These are phyloP conservation scores for Rynchops niger DNA, from an alignment of 2,113 vertebrate species.

Conservation along the genomic window DNA sequence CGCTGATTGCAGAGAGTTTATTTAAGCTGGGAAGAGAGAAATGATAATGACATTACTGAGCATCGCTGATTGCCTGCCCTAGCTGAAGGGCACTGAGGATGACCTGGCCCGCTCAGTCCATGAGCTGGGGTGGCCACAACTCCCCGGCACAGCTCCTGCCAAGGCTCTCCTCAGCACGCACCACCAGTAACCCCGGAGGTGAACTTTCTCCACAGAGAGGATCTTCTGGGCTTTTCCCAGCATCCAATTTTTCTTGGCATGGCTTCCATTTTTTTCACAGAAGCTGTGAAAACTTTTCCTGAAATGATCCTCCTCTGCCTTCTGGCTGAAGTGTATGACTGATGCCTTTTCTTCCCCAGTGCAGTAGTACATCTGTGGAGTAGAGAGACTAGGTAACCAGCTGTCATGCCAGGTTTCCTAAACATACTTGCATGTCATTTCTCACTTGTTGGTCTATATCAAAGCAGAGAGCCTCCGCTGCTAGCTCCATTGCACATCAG, in stretches of 20 bases:
- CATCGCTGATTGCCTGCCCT: not conserved
- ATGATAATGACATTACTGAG: not conserved
- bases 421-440: slow-evolving; percentile 58
- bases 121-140: too few relatives aligned
- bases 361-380: slow-evolving; percentile 61
- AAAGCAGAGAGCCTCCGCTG: slow-evolving; percentile 46
- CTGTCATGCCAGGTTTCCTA: slow-evolving; percentile 64
- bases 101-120: rapidly evolving
- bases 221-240: not conserved
- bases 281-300: slow-evolving; percentile 52
- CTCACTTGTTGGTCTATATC: slow-evolving; percentile 63
- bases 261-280: not conserved
- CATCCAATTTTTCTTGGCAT: slow-evolving; percentile 16
- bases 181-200: rapidly evolving
- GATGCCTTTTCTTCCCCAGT: slow-evolving; percentile 62
- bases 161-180: not conserved
- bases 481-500: slow-evolving; percentile 25
- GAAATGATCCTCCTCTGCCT: slow-evolving; percentile 46
- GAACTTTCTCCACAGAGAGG: not conserved
- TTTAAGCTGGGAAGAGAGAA: not conserved
- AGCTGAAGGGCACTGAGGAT: not conserved
- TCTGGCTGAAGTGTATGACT: slow-evolving; percentile 63
- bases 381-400: slow-evolving; percentile 62
- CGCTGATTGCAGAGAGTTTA: not conserved
- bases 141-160: not conserved